These are phyloP conservation scores for Murina feae DNA, from an alignment of 2,113 vertebrate genomes.

Conservation along the genomic window DNA sequence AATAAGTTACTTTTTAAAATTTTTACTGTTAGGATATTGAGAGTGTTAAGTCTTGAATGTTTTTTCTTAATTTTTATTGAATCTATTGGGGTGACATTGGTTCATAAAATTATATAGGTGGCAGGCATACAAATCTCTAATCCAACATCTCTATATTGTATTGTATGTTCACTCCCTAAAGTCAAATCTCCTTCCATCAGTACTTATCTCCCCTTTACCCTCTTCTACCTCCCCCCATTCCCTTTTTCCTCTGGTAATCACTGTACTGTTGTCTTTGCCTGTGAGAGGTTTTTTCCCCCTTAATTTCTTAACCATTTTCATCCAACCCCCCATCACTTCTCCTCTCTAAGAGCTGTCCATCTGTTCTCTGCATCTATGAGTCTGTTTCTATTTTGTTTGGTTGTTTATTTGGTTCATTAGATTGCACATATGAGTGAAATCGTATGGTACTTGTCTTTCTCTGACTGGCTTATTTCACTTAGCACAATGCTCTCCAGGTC, in stretches of 20 bases:
- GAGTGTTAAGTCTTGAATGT: neutral
- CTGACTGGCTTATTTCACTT: neutral
- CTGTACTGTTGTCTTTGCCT: neutral
- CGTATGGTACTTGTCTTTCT: neutral
- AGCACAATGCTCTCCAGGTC: neutral
- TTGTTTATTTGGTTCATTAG: neutral
- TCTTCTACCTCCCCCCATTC: neutral
- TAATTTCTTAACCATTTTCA: neutral
- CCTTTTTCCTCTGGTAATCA: neutral
- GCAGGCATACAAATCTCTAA: neutral
- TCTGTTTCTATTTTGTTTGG: neutral
- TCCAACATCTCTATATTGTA: neutral
- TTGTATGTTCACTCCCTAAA: neutral
- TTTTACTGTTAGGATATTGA: neutral
- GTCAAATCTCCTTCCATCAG: neutral
- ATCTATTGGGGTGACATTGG: neutral
- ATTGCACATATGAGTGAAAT: neutral
- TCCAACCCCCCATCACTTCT: neutral
- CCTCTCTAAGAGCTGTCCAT: neutral
- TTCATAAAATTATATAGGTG: neutral
- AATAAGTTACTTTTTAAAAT: neutral
- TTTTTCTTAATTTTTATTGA: neutral
- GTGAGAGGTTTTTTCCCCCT: neutral
- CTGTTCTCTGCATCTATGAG: neutral
- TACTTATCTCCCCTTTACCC: neutral